Evolutionary conservation across 2,113 vertebrate genomes (phyloP).

Genomic region (Triplophysa siluroides): DNA sequence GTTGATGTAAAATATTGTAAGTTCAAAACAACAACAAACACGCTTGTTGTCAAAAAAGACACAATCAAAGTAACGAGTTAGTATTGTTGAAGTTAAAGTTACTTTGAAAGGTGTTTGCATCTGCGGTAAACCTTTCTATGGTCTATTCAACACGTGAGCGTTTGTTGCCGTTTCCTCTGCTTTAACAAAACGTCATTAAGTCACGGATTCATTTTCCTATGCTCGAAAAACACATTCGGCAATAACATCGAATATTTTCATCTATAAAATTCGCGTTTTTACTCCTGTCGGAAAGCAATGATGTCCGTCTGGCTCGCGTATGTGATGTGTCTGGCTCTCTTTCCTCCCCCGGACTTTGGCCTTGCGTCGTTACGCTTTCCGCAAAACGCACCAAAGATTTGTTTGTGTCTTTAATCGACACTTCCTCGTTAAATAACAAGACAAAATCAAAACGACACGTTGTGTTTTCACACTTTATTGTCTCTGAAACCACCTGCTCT

Average conservation of each 20-base stretch:
- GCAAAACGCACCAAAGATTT: neutral
- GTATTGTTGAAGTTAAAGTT: neutral
- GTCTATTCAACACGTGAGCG: neutral
- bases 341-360: neutral
- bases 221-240: too few species aligned
- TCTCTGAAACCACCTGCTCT: neutral
- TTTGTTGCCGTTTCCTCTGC: neutral
- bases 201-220: neutral
- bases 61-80: too few species aligned
- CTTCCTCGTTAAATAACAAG: neutral
- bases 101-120: neutral
- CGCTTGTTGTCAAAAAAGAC: too few species aligned
- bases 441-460: neutral
- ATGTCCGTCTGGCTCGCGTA: neutral
- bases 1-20: neutral
- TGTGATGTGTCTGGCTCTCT: neutral
- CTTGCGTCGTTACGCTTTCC: neutral
- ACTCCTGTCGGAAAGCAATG: conserved; percentile 1
- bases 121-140: too few species aligned
- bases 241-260: too few species aligned
- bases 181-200: neutral
- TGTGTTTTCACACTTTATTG: conserved; percentile 6
- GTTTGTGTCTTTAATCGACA: neutral
- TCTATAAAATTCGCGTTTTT: neutral
- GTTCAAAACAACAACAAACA: too few species aligned